These are phyloP conservation scores for Eupithecia exiguata DNA, from an alignment of 2,888 invertebrate genomes.

Conservation along the genomic window DNA sequence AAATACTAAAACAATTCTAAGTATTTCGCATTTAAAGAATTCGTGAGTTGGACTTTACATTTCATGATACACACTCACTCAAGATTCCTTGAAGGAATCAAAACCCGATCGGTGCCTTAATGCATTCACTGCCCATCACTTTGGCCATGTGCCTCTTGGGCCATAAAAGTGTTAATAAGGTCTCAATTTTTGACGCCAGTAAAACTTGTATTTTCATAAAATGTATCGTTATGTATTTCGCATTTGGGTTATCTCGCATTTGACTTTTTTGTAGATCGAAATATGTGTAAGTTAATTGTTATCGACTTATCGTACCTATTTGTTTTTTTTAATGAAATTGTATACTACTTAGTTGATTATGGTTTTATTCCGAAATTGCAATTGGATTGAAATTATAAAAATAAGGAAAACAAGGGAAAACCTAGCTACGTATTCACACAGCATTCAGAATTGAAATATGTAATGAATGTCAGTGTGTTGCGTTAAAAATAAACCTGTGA, in stretches of 20 bases:
- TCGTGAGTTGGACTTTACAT: not conserved
- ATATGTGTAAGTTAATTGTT: not conserved
- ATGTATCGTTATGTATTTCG: not conserved
- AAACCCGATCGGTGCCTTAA: not conserved
- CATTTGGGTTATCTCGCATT: not conserved
- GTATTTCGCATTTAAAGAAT: not conserved
- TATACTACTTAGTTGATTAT: not conserved
- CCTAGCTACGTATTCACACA: not conserved
- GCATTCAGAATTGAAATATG: not conserved
- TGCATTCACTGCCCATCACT: not conserved
- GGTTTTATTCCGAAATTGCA: not conserved
- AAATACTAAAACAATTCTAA: not conserved
- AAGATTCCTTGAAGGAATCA: not conserved
- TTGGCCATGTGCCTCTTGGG: not conserved
- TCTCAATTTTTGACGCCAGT: not conserved
- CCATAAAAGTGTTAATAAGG: not conserved
- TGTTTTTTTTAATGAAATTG: not conserved
- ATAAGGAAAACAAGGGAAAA: not conserved
- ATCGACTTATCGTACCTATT: not conserved
- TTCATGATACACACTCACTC: not conserved
- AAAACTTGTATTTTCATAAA: not conserved
- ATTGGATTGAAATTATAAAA: not conserved
- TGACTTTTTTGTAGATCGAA: not conserved
- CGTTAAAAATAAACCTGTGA: not conserved
- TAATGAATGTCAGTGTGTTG: not conserved